phyloP scores from a whole-genome alignment of 2,888 invertebrate species.

The Iselma pallidipennis region DNA sequence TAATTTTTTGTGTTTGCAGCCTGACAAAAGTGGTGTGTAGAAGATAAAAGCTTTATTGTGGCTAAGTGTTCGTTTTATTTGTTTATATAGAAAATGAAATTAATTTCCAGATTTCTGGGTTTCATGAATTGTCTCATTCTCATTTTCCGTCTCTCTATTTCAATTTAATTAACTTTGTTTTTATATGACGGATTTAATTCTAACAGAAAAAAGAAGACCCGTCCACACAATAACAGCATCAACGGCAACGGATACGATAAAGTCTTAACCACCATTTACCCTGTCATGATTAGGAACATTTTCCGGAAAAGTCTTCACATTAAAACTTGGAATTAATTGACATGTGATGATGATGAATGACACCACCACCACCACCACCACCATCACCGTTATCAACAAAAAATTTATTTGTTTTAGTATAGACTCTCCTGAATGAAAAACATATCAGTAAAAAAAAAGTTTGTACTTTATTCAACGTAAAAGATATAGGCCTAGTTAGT shows the following conservation, averaged over 20 bases:
- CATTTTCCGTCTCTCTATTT: no score
- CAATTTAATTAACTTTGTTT: background rate
- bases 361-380: background rate
- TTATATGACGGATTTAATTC: background rate
- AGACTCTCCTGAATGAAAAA: background rate
- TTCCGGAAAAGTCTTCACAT: background rate
- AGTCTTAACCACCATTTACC: no score
- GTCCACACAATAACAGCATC: no score
- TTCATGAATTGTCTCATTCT: background rate
- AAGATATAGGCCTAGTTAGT: background rate
- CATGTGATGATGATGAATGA: background rate
- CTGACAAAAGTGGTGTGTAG: no score
- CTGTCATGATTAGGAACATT: background rate
- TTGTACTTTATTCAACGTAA: background rate
- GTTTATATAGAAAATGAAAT: background rate
- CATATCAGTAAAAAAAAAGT: background rate
- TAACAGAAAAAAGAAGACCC: background rate
- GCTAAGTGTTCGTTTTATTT: background rate
- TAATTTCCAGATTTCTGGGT: background rate
- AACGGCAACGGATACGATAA: no score
- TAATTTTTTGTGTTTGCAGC: no score
- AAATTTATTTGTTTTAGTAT: background rate
- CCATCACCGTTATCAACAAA: background rate
- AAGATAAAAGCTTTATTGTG: background rate
- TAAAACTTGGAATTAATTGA: no score